A percentile compares a stretch with the other conserved stretches of the same genome.
Conservation (phyloP, 2,888 invertebrate species). For the Arge pagana region DNA sequence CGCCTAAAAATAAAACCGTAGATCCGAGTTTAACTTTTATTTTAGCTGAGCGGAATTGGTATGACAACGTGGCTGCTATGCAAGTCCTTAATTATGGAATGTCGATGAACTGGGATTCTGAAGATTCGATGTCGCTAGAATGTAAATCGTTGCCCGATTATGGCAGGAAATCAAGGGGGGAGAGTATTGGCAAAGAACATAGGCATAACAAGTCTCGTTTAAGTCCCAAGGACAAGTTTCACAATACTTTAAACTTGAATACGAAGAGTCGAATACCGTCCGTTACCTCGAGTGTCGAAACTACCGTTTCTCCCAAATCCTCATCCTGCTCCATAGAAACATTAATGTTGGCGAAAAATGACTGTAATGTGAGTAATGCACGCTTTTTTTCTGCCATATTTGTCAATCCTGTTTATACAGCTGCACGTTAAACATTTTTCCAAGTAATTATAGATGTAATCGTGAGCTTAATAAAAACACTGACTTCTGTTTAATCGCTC, state of each 20-base stretch:
- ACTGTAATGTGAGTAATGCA: constrained; percentile 12
- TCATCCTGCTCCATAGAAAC: constrained; percentile 4
- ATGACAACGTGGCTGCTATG: constrained; percentile 34
- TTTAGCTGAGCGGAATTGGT: constrained; percentile 40
- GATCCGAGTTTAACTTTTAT: constrained; percentile 39
- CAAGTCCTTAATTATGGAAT: constrained; percentile 9
- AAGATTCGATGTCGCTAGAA: constrained; percentile 1
- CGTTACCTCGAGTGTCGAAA: background rate
- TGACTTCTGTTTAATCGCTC: no score
- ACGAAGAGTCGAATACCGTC: background rate
- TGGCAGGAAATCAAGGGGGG: constrained; percentile 4
- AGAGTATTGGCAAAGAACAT: background rate
- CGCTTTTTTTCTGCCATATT: no score
- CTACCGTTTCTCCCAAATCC: constrained; percentile 1
- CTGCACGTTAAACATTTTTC: no score
- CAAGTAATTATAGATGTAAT: no score
- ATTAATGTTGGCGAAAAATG: constrained; percentile 8
- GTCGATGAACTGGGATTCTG: background rate
- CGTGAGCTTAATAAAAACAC: no score
- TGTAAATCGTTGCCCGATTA: background rate
- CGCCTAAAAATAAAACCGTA: background rate
- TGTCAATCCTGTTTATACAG: no score
- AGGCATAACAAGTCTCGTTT: constrained; percentile 2
- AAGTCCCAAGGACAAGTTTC: constrained; percentile 16
- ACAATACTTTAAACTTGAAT: constrained; percentile 9